Evolutionary conservation across 2,888 invertebrate species (phyloP).

Genomic region (Octonoba sinensis): DNA sequence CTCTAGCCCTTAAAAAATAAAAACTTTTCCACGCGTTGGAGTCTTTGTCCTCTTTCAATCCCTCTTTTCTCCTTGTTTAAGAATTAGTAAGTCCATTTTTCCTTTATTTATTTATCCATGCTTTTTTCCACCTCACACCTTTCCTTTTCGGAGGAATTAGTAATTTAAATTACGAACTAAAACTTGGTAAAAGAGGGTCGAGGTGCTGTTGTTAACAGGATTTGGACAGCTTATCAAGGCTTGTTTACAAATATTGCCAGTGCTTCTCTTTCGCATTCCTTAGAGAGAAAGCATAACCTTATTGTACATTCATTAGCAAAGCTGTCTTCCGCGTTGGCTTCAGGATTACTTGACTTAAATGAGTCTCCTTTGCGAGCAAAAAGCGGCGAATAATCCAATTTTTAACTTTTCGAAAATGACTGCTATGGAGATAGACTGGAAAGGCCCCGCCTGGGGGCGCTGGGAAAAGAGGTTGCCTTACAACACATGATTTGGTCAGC

Average conservation of each 20-base stretch:
- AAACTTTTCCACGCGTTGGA: conserved; percentile 38
- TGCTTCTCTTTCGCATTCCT: conserved; percentile 23
- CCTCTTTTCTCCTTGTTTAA: conserved; percentile 63
- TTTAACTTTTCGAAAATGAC: conserved; percentile 57
- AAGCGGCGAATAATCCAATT: conserved; percentile 62
- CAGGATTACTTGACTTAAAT: conserved; percentile 63
- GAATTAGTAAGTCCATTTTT: conserved; percentile 64
- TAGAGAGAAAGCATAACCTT: conserved; percentile 57
- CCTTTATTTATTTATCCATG: conserved; percentile 58
- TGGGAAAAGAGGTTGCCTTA: background rate
- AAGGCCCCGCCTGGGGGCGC: background rate
- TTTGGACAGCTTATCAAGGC: conserved; percentile 65
- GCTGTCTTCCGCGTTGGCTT: conserved; percentile 34
- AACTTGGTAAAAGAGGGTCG: conserved; percentile 47
- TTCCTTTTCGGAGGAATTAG: conserved; percentile 63
- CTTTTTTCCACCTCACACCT: conserved; percentile 38
- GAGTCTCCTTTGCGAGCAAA: conserved; percentile 58
- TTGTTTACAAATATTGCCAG: conserved; percentile 65
- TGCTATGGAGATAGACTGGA: conserved; percentile 23
- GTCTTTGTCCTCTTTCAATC: conserved; percentile 54
- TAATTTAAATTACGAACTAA: conserved; percentile 64
- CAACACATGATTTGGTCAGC: conserved; percentile 15
- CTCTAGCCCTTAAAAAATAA: conserved; percentile 39
- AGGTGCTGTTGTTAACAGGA: conserved; percentile 60
- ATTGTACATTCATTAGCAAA: conserved; percentile 63